These are phyloP conservation scores for Erithacus rubecula DNA, from an alignment of 2,797 vertebrate species.

Conservation along the genomic window DNA sequence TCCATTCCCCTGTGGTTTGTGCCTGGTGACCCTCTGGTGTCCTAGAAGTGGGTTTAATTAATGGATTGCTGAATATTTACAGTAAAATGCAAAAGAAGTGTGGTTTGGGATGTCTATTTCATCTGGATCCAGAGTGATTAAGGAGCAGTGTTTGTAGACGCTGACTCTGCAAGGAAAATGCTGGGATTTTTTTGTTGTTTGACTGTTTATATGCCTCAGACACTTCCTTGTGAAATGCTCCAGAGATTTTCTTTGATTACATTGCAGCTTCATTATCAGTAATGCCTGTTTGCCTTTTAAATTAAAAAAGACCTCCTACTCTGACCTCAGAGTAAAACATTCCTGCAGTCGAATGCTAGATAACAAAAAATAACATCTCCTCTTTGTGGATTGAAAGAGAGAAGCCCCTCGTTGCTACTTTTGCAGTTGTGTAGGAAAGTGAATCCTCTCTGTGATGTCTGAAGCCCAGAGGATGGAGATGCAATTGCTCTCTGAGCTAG, in stretches of 20 bases:
- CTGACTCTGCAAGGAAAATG: constrained; percentile 3
- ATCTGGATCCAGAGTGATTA: neutral
- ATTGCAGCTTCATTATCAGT: constrained; percentile 58
- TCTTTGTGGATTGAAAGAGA: neutral
- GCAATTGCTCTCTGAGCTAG: neutral
- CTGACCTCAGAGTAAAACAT: constrained; percentile 39
- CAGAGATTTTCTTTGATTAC: constrained; percentile 53
- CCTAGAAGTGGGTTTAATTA: neutral
- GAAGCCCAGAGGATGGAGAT: neutral
- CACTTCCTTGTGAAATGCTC: constrained; percentile 35
- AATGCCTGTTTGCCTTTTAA: constrained; percentile 63
- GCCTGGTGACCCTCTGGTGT: neutral
- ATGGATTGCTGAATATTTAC: neutral
- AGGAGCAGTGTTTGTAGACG: neutral
- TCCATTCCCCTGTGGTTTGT: neutral
- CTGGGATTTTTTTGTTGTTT: neutral
- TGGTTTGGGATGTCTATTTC: neutral
- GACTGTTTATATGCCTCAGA: constrained; percentile 21
- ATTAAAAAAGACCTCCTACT: constrained; percentile 38
- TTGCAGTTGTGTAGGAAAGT: neutral
- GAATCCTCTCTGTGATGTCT: neutral
- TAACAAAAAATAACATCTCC: constrained; percentile 29
- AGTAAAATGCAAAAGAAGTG: neutral
- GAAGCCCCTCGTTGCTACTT: neutral
- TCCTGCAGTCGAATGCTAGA: constrained; percentile 14